phyloP scores from a whole-genome alignment of 2,888 invertebrate species.

The Pandemis cinnamomeana region DNA sequence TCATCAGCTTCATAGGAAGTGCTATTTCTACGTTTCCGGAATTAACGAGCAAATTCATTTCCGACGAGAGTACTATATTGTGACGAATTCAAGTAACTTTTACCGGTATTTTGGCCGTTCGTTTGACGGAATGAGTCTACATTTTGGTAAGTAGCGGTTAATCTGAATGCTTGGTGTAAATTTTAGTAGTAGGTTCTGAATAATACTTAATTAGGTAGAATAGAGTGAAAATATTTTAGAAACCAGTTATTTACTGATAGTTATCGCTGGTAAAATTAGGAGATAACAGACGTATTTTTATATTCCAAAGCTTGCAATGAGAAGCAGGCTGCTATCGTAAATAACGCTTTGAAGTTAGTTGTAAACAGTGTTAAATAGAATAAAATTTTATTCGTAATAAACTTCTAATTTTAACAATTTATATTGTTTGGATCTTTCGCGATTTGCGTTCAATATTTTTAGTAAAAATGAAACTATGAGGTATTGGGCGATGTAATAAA shows the following conservation, averaged over 20 bases:
- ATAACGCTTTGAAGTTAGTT: not conserved
- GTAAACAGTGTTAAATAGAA: not conserved
- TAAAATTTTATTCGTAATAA: slow-evolving; percentile 5
- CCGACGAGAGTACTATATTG: not conserved
- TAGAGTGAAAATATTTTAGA: not conserved
- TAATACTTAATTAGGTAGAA: not conserved
- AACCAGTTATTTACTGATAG: not conserved
- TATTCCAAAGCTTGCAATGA: not conserved
- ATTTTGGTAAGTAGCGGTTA: not conserved
- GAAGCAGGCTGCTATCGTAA: not conserved
- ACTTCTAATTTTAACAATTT: not conserved
- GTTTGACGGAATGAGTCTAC: not conserved
- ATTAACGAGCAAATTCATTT: not conserved
- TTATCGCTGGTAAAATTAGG: not conserved
- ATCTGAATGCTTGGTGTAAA: too few species aligned
- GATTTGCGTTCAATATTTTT: not conserved
- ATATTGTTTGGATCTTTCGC: not conserved
- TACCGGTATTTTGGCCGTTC: not conserved
- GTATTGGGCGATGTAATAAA: not conserved
- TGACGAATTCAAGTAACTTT: not conserved
- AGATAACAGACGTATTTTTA: not conserved
- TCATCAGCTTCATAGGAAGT: slow-evolving; percentile 1
- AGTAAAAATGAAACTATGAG: not conserved
- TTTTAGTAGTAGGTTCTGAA: too few species aligned
- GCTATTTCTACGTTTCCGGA: not conserved